These are phyloP conservation scores for Rhinoderma darwinii DNA, from an alignment of 2,113 vertebrate species.

Conservation along the genomic window DNA sequence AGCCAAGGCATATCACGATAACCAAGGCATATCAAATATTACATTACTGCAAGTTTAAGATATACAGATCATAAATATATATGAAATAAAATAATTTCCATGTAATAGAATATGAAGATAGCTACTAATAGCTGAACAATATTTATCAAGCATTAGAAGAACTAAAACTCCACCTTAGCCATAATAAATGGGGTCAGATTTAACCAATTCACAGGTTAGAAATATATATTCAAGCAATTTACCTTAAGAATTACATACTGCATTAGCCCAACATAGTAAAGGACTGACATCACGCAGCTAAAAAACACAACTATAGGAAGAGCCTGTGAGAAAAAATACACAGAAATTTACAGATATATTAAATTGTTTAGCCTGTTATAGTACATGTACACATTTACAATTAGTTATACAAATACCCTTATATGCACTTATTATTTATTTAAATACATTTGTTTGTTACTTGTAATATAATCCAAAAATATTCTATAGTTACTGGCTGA, in stretches of 20 bases:
- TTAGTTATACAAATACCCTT: not conserved
- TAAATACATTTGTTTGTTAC: too few relatives aligned
- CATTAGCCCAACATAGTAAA: conserved; percentile 90
- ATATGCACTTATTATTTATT: not conserved
- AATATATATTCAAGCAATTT: conserved; percentile 18
- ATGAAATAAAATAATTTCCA: not conserved
- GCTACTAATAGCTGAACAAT: not conserved
- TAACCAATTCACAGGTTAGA: not conserved
- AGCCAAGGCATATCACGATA: too few relatives aligned
- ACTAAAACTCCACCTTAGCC: not conserved
- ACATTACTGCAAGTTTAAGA: too few relatives aligned
- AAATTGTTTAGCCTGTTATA: not conserved
- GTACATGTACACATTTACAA: not conserved
- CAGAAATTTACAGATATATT: not conserved
- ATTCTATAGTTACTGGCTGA: too few relatives aligned
- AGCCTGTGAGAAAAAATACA: conserved; percentile 69
- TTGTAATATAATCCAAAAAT: too few relatives aligned
- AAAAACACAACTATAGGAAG: conserved; percentile 93
- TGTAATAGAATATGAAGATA: not conserved
- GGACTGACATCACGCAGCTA: conserved; percentile 91
- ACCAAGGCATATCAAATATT: too few relatives aligned
- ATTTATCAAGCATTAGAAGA: not conserved
- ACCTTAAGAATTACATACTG: conserved; percentile 95
- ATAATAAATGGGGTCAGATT: not conserved
- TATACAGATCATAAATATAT: too few relatives aligned